A percentile compares a stretch with the other conserved stretches of the same genome.
Conservation (phyloP, 2,113 vertebrate species). For the Falcunculus frontatus region DNA sequence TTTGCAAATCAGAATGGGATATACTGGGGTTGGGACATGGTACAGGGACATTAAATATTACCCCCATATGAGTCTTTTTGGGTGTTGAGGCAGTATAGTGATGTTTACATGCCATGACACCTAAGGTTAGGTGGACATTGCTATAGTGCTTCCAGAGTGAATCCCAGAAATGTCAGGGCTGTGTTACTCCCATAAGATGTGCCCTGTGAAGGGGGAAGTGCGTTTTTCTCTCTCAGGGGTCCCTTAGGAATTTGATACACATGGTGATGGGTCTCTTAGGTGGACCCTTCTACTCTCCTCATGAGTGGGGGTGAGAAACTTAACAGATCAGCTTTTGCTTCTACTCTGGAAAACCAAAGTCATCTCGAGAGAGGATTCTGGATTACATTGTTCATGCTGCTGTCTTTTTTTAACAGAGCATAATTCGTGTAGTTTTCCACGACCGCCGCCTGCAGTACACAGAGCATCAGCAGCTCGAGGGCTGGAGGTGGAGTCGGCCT, state of each 20-base stretch:
- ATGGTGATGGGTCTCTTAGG: neutral
- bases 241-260: neutral
- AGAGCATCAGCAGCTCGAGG: slow-evolving; percentile 93
- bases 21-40: neutral
- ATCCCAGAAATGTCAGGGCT: neutral
- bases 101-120: neutral
- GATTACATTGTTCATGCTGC: neutral
- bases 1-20: neutral
- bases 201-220: neutral
- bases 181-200: neutral
- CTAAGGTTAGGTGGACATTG: neutral
- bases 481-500: slow-evolving; percentile 93
- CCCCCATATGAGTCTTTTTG: neutral
- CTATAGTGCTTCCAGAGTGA: neutral
- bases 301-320: neutral
- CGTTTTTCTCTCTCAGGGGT: neutral
- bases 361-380: neutral
- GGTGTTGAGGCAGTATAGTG: neutral
- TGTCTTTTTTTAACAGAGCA: slow-evolving; percentile 78
- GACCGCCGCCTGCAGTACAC: slow-evolving; percentile 91
- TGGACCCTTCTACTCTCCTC: neutral
- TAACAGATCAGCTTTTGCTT: slow-evolving; percentile 14
- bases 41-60: neutral
- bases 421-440: slow-evolving; percentile 91
- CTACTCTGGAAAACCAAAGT: slow-evolving; percentile 7